A percentile compares a stretch with the other conserved stretches of the same genome.
phyloP scores from a whole-genome alignment of 2,888 invertebrate species.

The Tenthredo mesomela region DNA sequence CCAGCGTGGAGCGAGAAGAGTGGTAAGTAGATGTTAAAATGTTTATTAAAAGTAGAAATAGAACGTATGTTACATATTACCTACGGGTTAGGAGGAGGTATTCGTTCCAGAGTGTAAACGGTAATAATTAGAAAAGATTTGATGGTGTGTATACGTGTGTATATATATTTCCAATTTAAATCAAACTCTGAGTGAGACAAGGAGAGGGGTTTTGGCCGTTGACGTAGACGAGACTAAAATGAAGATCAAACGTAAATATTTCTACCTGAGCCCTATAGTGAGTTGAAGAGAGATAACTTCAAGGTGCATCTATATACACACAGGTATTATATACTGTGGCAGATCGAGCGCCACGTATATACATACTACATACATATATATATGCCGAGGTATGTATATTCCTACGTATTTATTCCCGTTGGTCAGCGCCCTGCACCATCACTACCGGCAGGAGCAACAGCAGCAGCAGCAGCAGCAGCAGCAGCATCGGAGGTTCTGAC shows the following conservation, averaged over 20 bases:
- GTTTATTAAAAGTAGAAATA: not conserved
- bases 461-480: conserved; percentile 49
- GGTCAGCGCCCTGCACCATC: conserved; percentile 1
- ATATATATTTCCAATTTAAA: conserved; percentile 71
- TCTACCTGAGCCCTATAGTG: conserved; percentile 60
- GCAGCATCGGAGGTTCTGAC: conserved; percentile 72
- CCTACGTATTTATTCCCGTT: conserved; percentile 21
- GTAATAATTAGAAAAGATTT: conserved; percentile 69
- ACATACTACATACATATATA: not conserved
- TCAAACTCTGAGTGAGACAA: conserved; percentile 62
- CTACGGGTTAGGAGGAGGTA: not conserved
- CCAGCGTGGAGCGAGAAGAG: conserved; percentile 23
- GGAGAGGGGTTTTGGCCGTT: conserved; percentile 54
- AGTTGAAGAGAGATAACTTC: conserved; percentile 20
- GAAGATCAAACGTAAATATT: conserved; percentile 59
- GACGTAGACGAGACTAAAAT: conserved; percentile 53
- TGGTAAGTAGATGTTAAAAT: not conserved
- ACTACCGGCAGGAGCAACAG: conserved; percentile 7
- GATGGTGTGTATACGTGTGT: conserved; percentile 46
- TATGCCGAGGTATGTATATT: not conserved
- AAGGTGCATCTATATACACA: conserved; percentile 13
- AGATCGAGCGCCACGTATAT: conserved; percentile 34
- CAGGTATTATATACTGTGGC: conserved; percentile 32
- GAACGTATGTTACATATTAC: not conserved
- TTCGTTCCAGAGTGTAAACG: conserved; percentile 52